A percentile compares a stretch with the other conserved stretches of the same genome.
These are phyloP conservation scores for Nebria salina DNA, from an alignment of 2,888 invertebrate species.

Conservation along the genomic window DNA sequence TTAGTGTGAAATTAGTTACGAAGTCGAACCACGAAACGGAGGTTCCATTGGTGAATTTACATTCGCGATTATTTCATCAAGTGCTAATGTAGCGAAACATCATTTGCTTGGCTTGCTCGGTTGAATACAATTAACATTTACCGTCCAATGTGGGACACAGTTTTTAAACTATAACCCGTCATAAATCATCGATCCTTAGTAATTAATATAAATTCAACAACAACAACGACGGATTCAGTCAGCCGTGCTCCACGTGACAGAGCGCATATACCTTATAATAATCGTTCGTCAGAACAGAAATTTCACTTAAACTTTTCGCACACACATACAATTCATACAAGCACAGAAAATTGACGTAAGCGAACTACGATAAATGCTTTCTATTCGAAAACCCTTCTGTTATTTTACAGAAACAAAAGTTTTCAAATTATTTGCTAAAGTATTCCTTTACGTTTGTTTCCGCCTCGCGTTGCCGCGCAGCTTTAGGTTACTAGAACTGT, in stretches of 20 bases:
- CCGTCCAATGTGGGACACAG: constrained; percentile 16
- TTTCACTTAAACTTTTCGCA: neutral
- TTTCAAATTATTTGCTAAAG: constrained; percentile 17
- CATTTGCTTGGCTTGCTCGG: neutral
- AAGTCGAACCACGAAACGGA: neutral
- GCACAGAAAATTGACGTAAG: neutral
- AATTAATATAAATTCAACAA: constrained; percentile 11
- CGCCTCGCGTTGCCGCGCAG: neutral
- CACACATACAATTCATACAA: neutral
- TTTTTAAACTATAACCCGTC: constrained; percentile 8
- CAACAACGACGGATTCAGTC: constrained; percentile 1
- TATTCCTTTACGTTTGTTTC: constrained; percentile 16
- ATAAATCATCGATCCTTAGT: constrained; percentile 15
- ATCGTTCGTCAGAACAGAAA: neutral
- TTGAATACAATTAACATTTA: constrained; percentile 19
- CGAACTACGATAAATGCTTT: neutral
- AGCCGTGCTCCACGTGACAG: neutral
- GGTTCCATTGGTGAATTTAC: neutral
- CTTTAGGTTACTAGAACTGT: neutral
- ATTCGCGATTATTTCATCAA: neutral
- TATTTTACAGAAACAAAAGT: constrained; percentile 7
- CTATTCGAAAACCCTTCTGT: neutral
- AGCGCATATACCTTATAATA: neutral
- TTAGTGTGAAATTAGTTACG: constrained; percentile 5
- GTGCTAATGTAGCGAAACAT: constrained; percentile 4